These are phyloP conservation scores for Gymnothorax reevesii DNA, from an alignment of 2,797 vertebrate species.

Conservation along the genomic window DNA sequence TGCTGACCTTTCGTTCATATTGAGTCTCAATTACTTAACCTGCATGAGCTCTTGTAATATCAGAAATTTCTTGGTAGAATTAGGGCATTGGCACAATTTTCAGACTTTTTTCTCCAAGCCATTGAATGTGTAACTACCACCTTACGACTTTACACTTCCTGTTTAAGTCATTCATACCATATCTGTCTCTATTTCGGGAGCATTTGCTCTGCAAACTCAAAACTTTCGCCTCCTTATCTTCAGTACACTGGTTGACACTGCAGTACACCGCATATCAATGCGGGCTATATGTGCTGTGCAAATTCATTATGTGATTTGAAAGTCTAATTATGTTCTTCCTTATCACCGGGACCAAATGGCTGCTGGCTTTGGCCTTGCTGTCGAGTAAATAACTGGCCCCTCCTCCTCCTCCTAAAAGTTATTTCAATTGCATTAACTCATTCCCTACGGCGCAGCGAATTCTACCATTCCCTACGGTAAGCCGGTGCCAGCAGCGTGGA, in stretches of 20 bases:
- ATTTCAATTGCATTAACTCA: conserved; percentile 30
- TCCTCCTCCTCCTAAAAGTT: conserved; percentile 8
- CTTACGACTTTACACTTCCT: not conserved
- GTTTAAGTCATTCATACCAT: not conserved
- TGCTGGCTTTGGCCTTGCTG: not conserved
- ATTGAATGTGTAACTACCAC: not conserved
- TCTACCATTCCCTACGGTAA: too few relatives aligned
- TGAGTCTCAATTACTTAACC: not conserved
- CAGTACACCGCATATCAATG: conserved; percentile 25
- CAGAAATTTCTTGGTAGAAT: not conserved
- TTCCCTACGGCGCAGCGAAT: too few relatives aligned
- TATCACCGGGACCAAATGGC: conserved; percentile 22
- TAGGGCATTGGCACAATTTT: not conserved
- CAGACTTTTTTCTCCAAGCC: not conserved
- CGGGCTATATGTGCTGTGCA: conserved; percentile 23
- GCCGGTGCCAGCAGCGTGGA: too few relatives aligned
- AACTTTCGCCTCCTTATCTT: not conserved
- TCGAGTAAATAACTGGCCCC: conserved; percentile 23
- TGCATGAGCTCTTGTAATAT: not conserved
- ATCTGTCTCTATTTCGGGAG: conserved; percentile 8
- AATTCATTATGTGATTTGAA: conserved; percentile 34
- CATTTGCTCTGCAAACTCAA: not conserved
- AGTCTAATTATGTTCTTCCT: conserved; percentile 28
- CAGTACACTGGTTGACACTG: conserved; percentile 11
- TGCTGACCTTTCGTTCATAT: not conserved